These are phyloP conservation scores for Brachypodius melanocephalos DNA, from an alignment of 2,113 vertebrate species.

Conservation along the genomic window DNA sequence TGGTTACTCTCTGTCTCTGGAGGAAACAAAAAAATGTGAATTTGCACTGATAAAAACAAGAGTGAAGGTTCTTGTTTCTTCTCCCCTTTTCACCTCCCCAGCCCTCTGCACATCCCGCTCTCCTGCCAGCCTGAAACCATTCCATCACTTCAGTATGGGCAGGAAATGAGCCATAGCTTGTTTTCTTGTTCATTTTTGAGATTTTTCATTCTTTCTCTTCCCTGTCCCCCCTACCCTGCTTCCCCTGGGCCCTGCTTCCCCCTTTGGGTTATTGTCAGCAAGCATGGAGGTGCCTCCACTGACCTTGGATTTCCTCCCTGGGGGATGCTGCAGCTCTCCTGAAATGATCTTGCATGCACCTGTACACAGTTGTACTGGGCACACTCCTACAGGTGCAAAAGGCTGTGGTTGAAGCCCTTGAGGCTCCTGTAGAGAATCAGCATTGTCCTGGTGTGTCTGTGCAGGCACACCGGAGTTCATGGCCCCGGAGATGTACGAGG, in stretches of 20 bases:
- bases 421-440: too few relatives aligned
- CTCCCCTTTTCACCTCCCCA: neutral
- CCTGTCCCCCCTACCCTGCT: fast-evolving
- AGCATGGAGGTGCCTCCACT: neutral
- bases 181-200: neutral
- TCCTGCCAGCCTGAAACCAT: neutral
- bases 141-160: neutral
- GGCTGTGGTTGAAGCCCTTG: neutral
- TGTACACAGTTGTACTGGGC: neutral
- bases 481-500: slow-evolving; percentile 99
- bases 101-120: neutral
- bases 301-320: neutral
- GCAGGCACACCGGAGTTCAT: slow-evolving; percentile 97
- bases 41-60: neutral
- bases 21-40: neutral
- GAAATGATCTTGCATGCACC: neutral
- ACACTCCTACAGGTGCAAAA: neutral
- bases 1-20: neutral
- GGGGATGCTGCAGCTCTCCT: neutral
- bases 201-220: neutral
- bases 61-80: neutral
- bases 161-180: neutral
- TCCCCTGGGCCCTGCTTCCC: neutral
- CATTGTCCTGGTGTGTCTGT: neutral
- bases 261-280: neutral